A percentile compares a stretch with the other conserved stretches of the same genome.
phyloP scores from a whole-genome alignment of 2,888 invertebrate genomes.

The Molorchus minor region DNA sequence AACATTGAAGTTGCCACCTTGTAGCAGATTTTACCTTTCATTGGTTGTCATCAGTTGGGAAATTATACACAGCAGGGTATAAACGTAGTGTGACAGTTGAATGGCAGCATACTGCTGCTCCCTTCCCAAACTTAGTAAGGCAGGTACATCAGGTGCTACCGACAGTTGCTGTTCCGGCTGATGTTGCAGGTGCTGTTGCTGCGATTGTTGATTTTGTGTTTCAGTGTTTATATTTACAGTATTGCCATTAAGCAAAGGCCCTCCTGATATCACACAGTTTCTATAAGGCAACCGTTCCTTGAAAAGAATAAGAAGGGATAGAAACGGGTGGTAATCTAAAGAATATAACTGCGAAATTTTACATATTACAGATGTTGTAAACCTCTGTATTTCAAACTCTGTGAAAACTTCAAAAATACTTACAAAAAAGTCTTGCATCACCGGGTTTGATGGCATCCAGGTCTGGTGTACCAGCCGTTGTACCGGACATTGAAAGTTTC shows the following conservation, averaged over 20 bases:
- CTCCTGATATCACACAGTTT: slow-evolving; percentile 64
- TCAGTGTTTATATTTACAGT: slow-evolving; percentile 42
- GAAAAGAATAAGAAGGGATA: no score
- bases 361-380: no score
- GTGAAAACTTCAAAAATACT: no score
- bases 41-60: slow-evolving; percentile 91
- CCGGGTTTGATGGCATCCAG: slow-evolving; percentile 60
- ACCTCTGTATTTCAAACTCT: no score
- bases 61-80: slow-evolving; percentile 86
- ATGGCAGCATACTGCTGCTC: slow-evolving; percentile 80
- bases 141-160: slow-evolving; percentile 59
- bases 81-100: slow-evolving; percentile 85
- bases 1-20: no score
- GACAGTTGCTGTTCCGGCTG: slow-evolving; percentile 39
- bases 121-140: slow-evolving; percentile 64
- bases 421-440: slow-evolving; percentile 60
- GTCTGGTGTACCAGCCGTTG: slow-evolving; percentile 57
- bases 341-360: no score
- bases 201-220: slow-evolving; percentile 29
- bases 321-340: no score
- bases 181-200: slow-evolving; percentile 32
- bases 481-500: slow-evolving; percentile 57
- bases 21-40: slow-evolving; percentile 73
- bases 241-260: slow-evolving; percentile 61
- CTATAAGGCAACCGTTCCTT: slow-evolving; percentile 65